phyloP scores from a whole-genome alignment of 2,888 invertebrate genomes.

The Eristalis tenax region DNA sequence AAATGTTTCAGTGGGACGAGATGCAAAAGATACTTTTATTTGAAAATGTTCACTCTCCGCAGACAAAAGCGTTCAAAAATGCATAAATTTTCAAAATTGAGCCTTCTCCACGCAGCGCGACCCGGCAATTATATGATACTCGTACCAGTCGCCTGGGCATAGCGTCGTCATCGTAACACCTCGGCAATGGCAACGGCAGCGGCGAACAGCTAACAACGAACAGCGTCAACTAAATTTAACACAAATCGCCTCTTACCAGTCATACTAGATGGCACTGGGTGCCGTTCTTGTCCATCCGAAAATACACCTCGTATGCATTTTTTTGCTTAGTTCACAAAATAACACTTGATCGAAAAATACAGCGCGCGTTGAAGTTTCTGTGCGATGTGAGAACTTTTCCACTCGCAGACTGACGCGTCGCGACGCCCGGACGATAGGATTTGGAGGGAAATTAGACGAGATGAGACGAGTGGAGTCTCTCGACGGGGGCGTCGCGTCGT shows the following conservation, averaged over 20 bases:
- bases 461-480: not conserved
- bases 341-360: not conserved
- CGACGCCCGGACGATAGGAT: not conserved
- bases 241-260: not conserved
- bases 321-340: too few relatives aligned
- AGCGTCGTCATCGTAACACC: not conserved
- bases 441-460: not conserved
- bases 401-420: not conserved
- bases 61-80: not conserved
- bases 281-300: not conserved
- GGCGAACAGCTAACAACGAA: not conserved
- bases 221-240: not conserved
- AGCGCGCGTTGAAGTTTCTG: not conserved
- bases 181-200: not conserved
- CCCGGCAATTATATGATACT: not conserved
- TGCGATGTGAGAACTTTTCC: conserved; percentile 1
- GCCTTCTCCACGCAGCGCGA: not conserved
- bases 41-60: not conserved
- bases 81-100: not conserved
- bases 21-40: not conserved
- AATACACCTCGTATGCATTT: not conserved
- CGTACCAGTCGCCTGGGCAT: not conserved
- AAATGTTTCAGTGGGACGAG: not conserved
- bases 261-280: not conserved
- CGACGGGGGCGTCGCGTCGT: conserved; percentile 16